Base-by-base conservation (phyloP, 1,140 invertebrate species). In the Diabrotica virgifera region DNA sequence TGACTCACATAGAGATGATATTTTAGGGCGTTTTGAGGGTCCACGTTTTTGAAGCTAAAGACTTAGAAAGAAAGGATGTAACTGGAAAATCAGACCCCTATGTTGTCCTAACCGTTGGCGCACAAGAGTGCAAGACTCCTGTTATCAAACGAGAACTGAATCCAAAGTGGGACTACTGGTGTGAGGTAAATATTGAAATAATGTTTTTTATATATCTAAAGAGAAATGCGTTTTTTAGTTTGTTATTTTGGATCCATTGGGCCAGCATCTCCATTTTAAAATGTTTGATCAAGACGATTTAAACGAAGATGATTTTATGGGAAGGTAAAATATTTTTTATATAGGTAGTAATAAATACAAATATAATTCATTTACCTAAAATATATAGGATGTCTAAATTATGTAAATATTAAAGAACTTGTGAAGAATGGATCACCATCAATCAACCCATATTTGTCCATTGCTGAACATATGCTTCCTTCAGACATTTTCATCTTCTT, bases 51-150 rank as follows among this genome's bases (percentile, higher is more conserved):
- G 91, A 95, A 85, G 95, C 92, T 11, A 90, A 91, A 77, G 89
- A 97, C 79, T 82, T 98, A 5, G 92, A 93, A 85, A 95, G 91
- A 75, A 93, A 92, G 80, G 91, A 93, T 79, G 89, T 97, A 74
- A 95, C 94, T 80, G 93, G 93, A 73, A 97, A 96, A 80, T 96
- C 93, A 5, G 95, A 97, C 84, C 95, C 95, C 6, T 97, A 97
- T 80, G 89, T 89, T 46, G 85, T 95, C 53, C 84, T 95, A 72
- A 88, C 85, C 70, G 90, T 96, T 53, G 94, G 94, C 52, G 88
- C 93, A 0, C 89, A 94, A 79, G 87, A 91, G 79, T 94, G 91
- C 78, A 88, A 88, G 74, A 97, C 95, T 0, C 81, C 84, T 74
- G 91, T 90, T n/a, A 95, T 97, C 69, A 89, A 94, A 72, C 94